Evolutionary conservation across 2,888 invertebrate genomes (phyloP), one percentile per base, ranked within the genome.

Genomic region (Netelia fuscicornis): DNA sequence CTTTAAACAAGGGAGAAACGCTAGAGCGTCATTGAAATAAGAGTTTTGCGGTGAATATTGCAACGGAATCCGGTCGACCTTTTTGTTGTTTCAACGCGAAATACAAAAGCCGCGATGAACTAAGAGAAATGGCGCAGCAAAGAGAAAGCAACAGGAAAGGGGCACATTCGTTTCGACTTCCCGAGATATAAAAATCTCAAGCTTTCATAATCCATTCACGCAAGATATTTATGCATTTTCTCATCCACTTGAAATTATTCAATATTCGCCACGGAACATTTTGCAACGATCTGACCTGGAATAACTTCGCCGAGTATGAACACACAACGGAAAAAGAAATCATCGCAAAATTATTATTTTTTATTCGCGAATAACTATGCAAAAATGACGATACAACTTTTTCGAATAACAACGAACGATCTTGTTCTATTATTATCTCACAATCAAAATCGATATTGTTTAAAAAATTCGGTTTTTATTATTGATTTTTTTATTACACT

Each of bases 1-100:
- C 67, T 70, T 54, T 54, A 23, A 64, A 64, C 30, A 62, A 71
- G 65, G 48, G 60, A 8, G 20, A 9, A 11, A 13, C 37, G 44
- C 37, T 37, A 20, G 17, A 25, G 42, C 44, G 5, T 48, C 20
- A 17, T 20, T 30, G 58, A n/a, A 71, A 56, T 58, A 44, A 68
- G 67, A 11, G 42, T 20, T 52, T 52, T 54, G 17, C 62, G 13
- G 17, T 56, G 54, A 76, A 82, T 42, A 77, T 65, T 52, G 71
- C 58, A 67, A 23, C 13, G n/a, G 30, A 44, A 44, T 56, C 20
- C 42, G 6, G 37, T 10, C 58, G 23, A 20, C 17, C 58, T 74
- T 48, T 60, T 74, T 30, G n/a, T 13, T 20, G 20, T 58, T 9
- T 9, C 17, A 20, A 9, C 20, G 58, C n/a, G 8, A 54, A 54